A percentile compares a stretch with the other conserved stretches of the same genome.
These are phyloP conservation scores for Eurystomus glaucurus DNA, from an alignment of 2,797 vertebrate genomes.

Conservation along the genomic window DNA sequence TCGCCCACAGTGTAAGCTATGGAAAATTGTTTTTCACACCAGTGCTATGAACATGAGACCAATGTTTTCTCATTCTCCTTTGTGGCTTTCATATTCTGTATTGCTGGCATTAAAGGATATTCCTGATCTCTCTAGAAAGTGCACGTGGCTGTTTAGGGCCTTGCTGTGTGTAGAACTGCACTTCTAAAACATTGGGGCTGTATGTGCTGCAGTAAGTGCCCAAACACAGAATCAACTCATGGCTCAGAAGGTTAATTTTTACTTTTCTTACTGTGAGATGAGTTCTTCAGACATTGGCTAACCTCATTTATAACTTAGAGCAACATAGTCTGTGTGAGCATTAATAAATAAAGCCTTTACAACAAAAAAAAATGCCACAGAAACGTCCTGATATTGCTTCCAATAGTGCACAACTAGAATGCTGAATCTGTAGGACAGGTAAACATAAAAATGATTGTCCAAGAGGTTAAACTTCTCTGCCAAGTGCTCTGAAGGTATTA, in stretches of 20 bases:
- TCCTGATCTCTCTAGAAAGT: background rate
- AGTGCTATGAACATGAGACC: background rate
- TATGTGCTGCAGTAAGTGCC: background rate
- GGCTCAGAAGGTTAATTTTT: background rate
- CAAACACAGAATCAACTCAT: background rate
- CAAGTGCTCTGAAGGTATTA: constrained; percentile 54
- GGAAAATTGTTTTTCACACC: background rate
- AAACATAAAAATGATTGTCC: constrained; percentile 59
- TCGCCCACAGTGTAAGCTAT: background rate
- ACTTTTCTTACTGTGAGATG: background rate
- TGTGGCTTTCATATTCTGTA: background rate
- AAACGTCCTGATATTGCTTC: background rate
- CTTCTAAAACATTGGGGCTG: background rate
- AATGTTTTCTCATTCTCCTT: background rate
- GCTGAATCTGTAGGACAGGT: constrained; percentile 22
- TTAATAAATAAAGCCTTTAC: constrained; percentile 18
- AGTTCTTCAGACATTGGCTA: background rate
- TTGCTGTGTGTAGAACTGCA: background rate
- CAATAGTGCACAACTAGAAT: background rate
- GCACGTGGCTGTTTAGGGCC: background rate
- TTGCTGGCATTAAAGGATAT: background rate
- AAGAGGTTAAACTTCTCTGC: constrained; percentile 63
- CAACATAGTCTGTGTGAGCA: background rate
- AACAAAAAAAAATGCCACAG: background rate
- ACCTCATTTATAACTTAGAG: background rate